Base-by-base conservation (phyloP, 1,140 invertebrate species). In the Schmidtea mediterranea region DNA sequence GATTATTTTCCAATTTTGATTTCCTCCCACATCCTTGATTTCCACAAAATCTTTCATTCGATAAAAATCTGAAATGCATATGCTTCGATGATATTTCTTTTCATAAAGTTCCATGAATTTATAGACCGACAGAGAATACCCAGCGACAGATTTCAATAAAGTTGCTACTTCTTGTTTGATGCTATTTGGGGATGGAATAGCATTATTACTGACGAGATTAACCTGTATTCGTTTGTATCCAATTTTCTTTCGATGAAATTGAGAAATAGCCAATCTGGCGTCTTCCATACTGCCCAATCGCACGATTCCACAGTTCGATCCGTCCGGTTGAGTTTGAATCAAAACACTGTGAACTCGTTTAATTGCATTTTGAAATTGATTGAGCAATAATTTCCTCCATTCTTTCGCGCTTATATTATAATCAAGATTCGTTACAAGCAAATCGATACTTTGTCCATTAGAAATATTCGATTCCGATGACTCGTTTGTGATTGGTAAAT, bases 101-200 rank as follows among this genome's bases (percentile, higher is more conserved):
- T 83, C 79, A 60, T 78, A 79, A 53, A 82, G 68, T 62, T 82
- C 78, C 48, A 80, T 73, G 55, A 84, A 81, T 62, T 80, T 79
- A 58, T 81, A 81, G 23, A 84, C 69, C 1, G 79, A 79, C 51
- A 84, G 65, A 52, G 72, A 71, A 57, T 77, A 73, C 1, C 74
- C 74, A 39, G 79, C 78, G 36, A 79, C 76, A 59, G 82, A 76
- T 57, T 71, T 61, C 2, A 75, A 59, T 18, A 75, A 54, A 15
- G 66, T 59, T 8, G 71, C 60, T 23, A 72, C 68, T 57, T 74
- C 70, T 50, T 52, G 71, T 69, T 73, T 73, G 15, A 79, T 61
- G 38, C 75, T 69, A 39, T 74, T 72, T 9, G 73, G 71, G 62
- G 76, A 74, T 10, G 53, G 54, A 16, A 73, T 71, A 10, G 49